Evolutionary conservation across 2,888 invertebrate species (phyloP), one percentile per base, ranked within the genome.

Genomic region (Himalopsyche tibetana): DNA sequence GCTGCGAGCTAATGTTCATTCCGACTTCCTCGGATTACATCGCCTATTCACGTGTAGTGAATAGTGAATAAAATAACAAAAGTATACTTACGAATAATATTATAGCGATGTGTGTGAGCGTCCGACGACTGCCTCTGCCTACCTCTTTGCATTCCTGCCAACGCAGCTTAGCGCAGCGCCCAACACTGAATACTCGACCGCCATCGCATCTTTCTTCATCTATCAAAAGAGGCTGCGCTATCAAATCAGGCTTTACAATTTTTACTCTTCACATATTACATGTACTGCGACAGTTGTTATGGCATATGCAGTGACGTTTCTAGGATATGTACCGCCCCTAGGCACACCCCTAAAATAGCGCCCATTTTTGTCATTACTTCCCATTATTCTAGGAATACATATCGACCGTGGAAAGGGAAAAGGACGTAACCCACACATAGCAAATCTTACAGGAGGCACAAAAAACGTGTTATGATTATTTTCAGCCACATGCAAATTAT

Each of bases 71-170:
- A 28, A 63, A 63, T 63, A 28, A n/a, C 19, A 63, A 63, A 63
- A 63, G 63, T 56, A 17, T 56, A 56, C 56, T 56, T n/a, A 56
- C 56, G 56, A 19, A 19, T 56, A 56, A 56, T n/a, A 56, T 56
- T 56, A 56, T 56, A 56, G 56, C 4, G 56, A 55, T 55, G 56
- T 63, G 28, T 19, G 63, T 19, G 19, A 63, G 63, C 28, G 63
- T 19, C 19, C 28, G 63, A n/a, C 28, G 11, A 28, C 63, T 19
- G 63, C 56, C 56, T 17, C 56, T 56, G 56, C 63, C 63, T 63
- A 63, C 63, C 63, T 63, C n/a, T 63, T 63, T 28, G 19, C 63
- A 63, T 63, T 63, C 63, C 63, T n/a, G 2, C 63, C 63, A 56
- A 56, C 19, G 56, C 55, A 55, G 55, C 9, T 4, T 55, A 55